These are phyloP conservation scores for Drosophila oshimai DNA, from an alignment of 1,140 invertebrate species.

Conservation along the genomic window DNA sequence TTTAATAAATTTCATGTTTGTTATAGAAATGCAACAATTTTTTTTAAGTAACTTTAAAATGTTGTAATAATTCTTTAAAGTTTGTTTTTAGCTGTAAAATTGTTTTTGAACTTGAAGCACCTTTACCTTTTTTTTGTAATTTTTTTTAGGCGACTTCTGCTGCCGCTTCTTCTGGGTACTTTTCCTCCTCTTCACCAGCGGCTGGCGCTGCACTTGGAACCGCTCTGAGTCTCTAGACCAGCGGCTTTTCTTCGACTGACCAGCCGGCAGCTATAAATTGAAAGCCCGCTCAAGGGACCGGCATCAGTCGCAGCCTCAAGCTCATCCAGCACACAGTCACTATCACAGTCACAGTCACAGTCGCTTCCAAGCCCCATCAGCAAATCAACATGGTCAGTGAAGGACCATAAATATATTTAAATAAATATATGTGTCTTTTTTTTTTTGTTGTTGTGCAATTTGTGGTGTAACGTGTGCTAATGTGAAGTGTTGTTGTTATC, in stretches of 20 bases:
- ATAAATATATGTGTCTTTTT: background rate
- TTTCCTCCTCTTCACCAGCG: background rate
- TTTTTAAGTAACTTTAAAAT: too few relatives aligned
- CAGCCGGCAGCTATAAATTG: constrained; percentile 72
- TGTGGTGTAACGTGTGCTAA: constrained; percentile 20
- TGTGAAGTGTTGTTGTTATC: constrained; percentile 14
- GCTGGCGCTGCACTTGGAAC: constrained; percentile 28
- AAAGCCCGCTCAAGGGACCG: constrained; percentile 66
- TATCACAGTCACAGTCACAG: too few relatives aligned
- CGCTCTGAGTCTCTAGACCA: constrained; percentile 12
- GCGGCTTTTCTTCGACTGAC: constrained; percentile 38
- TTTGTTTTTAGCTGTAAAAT: background rate
- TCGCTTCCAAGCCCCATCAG: constrained; percentile 18
- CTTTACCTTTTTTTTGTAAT: background rate
- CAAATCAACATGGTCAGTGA: constrained; percentile 68
- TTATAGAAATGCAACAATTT: too few relatives aligned
- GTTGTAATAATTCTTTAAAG: background rate
- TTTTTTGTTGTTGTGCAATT: constrained; percentile 10
- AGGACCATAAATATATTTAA: background rate
- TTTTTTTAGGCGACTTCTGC: background rate
- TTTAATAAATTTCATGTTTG: too few relatives aligned
- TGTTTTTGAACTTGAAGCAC: background rate
- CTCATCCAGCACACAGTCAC: constrained; percentile 76
- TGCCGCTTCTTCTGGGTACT: background rate
- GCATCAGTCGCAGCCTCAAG: constrained; percentile 79